phyloP scores from a whole-genome alignment of 2,797 vertebrate species.

The Gallinago nigripennis region DNA sequence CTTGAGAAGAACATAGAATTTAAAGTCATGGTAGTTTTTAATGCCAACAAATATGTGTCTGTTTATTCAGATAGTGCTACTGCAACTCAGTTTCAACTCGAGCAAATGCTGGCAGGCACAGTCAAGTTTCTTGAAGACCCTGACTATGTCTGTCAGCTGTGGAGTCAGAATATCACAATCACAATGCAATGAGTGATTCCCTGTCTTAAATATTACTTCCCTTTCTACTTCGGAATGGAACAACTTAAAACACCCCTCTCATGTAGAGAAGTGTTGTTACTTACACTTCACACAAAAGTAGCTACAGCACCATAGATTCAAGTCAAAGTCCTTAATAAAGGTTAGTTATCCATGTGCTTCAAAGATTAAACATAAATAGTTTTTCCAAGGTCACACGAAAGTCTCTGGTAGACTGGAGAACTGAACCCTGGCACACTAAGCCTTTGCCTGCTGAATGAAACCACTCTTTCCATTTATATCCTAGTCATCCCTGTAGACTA shows the following conservation, averaged over 20 bases:
- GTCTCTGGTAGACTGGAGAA: not conserved
- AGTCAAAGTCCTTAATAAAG: not conserved
- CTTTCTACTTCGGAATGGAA: not conserved
- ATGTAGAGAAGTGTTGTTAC: not conserved
- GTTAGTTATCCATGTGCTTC: not conserved
- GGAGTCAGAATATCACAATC: not conserved
- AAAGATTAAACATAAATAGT: not conserved
- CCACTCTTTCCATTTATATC: not conserved
- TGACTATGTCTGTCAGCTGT: not conserved
- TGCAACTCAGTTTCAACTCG: not conserved
- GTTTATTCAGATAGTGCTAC: slow-evolving; percentile 53
- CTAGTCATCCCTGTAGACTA: not conserved
- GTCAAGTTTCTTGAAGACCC: not conserved
- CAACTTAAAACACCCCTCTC: not conserved
- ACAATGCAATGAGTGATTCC: not conserved
- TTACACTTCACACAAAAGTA: not conserved
- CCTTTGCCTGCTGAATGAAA: not conserved
- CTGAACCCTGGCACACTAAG: not conserved
- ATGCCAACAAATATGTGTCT: slow-evolving; percentile 29
- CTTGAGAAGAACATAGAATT: slow-evolving; percentile 33
- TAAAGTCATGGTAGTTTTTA: slow-evolving; percentile 22
- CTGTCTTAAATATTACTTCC: not conserved
- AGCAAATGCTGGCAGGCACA: not conserved
- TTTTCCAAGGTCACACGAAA: not conserved
- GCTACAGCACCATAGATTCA: not conserved